Base-by-base conservation (phyloP, 53 echinoderm and acorn worm genomes). In the Henricia sp. region DNA sequence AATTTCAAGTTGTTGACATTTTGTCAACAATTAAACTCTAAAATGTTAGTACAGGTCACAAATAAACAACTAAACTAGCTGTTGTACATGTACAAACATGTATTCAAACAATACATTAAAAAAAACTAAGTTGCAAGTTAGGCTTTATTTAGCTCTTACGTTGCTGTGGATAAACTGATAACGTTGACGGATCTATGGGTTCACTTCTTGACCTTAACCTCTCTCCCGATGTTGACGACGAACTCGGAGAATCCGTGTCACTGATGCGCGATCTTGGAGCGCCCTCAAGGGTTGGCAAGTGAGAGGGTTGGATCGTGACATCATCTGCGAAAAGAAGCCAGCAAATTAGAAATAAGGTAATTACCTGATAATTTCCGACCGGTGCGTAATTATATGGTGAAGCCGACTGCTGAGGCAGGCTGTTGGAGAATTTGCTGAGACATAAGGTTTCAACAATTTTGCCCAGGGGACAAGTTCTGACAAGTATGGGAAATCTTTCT, bases 131-230 rank as follows among this genome's bases (percentile, higher is more conserved):
- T n/a, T n/a, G n/a, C n/a, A n/a, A n/a, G n/a, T n/a, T n/a, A n/a
- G n/a, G n/a, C n/a, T n/a, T n/a, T n/a, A n/a, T n/a, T n/a, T n/a
- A n/a, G n/a, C n/a, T 3, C 70, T 70, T 70, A 70, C 70, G 29
- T 25, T 42, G 46, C 46, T 8, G 37, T 26, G 10, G 70, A 6
- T 43, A 32, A 37, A 46, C 26, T 30, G 62, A 32, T 10, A 60
- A 32, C 12, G 23, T 46, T 26, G 57, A 62, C 0, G 64, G 80
- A 44, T 80, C 63, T 9, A 80, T 20, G 2, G 80, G 80, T 34
- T 80, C 80, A 39, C 80, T 80, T 64, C 44, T 23, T 14, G 80
- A 80, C 48, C 80, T 62, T 33, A 80, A 26, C 42, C 80, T 80
- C 48, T 80, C 80, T 24, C 63, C 80, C 19, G 80, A 80, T 4